Base-by-base conservation (phyloP, 2,888 invertebrate genomes). In the Furcula furcula region DNA sequence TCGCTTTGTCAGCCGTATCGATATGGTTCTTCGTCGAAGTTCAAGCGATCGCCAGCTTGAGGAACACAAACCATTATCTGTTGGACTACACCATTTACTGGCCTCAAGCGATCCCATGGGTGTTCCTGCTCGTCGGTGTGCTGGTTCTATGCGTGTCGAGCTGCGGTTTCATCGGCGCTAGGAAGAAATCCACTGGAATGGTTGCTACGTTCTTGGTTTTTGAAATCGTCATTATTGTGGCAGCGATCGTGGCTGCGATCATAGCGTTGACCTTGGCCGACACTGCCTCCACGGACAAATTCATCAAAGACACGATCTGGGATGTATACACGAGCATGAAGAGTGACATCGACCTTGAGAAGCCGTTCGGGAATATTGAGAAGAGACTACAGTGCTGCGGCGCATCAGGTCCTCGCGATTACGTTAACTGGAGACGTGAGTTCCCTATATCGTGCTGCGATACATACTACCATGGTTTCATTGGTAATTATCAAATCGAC, bases 51-150 rank as follows among this genome's bases (percentile, higher is more conserved):
- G 81, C 80, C 0, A 69, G 61, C 3, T 44, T 85, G 7, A 54
- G 85, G 4, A 83, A 85, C 42, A 53, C 65, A 21, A 83, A 82
- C 58, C 87, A 87, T 33, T 87, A 87, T 18, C 45, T 82, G 0
- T 57, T 87, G 41, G 86, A 88, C 46, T 88, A 83, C 67, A 76
- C 68, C 9, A 71, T 88, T 37, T 84, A 85, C 40, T 88, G 85
- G 86, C 83, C 86, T 0, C 87, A 88, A 48, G 83, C 79, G 0
- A 65, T 85, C 0, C 87, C 87, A 0, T 88, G 87, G 87, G 57
- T 87, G 38, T 88, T 86, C 38, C 67, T 86, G 16, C 39, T 84
- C 1, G 69, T 72, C 13, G 76, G 76, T 1, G 36, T 83, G 1
- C 56, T 83, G n/a, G 69, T 79, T 7, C 43, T 86, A 3, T 64